A percentile compares a stretch with the other conserved stretches of the same genome.
Evolutionary conservation across 2,797 vertebrate species (phyloP).

Genomic region (Fistularia tabacaria): DNA sequence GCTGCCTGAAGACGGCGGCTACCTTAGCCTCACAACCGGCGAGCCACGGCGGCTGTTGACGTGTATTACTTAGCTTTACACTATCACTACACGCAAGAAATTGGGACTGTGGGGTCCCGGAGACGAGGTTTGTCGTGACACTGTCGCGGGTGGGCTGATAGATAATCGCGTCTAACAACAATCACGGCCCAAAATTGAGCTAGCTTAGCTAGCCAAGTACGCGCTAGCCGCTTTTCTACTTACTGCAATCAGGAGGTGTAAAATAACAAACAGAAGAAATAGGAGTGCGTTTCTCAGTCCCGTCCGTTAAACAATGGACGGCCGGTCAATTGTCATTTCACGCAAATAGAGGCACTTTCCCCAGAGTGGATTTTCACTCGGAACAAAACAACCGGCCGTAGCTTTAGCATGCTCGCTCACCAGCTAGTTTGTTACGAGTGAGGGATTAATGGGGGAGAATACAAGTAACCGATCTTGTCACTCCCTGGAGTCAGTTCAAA

Average conservation of each 20-base stretch:
- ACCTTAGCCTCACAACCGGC: slow-evolving; percentile 44
- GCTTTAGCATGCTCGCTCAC: slow-evolving; percentile 34
- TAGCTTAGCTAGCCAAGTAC: slow-evolving; percentile 38
- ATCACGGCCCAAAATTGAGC: slow-evolving; percentile 16
- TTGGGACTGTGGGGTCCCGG: too few relatives aligned
- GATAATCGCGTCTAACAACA: slow-evolving; percentile 5
- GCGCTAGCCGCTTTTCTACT: slow-evolving; percentile 33
- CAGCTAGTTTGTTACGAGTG: slow-evolving; percentile 11
- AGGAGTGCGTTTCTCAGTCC: neutral
- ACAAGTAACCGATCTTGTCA: slow-evolving; percentile 11
- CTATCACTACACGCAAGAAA: too few relatives aligned
- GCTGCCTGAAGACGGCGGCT: neutral
- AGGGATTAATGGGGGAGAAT: slow-evolving; percentile 14
- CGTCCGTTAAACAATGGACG: neutral
- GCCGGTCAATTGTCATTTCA: too few relatives aligned
- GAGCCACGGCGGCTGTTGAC: neutral
- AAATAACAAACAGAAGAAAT: slow-evolving; percentile 26
- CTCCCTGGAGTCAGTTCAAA: too few relatives aligned
- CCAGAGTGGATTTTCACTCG: slow-evolving; percentile 8
- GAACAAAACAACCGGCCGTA: slow-evolving; percentile 19
- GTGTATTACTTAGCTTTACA: too few relatives aligned
- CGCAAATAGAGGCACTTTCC: neutral
- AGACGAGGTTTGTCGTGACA: neutral
- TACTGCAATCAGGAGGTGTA: slow-evolving; percentile 13
- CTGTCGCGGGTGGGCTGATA: neutral